Evolutionary conservation across 2,888 invertebrate species (phyloP).

Genomic region (Tipula lateralis): DNA sequence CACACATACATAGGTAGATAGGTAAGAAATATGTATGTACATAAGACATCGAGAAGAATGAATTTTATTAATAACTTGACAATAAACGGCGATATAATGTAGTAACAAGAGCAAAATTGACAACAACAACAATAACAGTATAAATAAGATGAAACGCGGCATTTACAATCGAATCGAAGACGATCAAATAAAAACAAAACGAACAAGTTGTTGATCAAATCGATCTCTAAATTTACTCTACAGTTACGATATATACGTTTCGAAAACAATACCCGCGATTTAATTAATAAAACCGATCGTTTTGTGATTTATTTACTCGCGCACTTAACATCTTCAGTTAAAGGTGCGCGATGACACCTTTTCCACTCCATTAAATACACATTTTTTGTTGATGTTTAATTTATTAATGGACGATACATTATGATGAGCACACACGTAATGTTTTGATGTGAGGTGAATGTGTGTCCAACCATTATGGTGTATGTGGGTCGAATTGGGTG

Average conservation of each 20-base stretch:
- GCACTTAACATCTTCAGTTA: neutral
- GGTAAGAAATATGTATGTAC: no score
- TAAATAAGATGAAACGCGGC: no score
- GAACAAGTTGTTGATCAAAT: conserved; percentile 7
- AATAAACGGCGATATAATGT: neutral
- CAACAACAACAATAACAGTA: neutral
- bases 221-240: neutral
- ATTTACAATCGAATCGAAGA: neutral
- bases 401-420: neutral
- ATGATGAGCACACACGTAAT: neutral
- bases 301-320: neutral
- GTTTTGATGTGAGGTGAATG: neutral
- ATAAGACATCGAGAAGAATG: neutral
- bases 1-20: neutral
- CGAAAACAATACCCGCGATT: conserved; percentile 2
- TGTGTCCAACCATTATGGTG: neutral
- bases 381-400: neutral
- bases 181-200: neutral
- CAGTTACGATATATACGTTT: neutral
- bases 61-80: neutral
- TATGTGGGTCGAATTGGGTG: neutral
- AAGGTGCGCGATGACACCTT: neutral
- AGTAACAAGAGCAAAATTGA: neutral
- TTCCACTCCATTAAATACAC: neutral
- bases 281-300: conserved; percentile 24